These are phyloP conservation scores for Alcis repandata DNA, from an alignment of 2,888 invertebrate genomes.

Conservation along the genomic window DNA sequence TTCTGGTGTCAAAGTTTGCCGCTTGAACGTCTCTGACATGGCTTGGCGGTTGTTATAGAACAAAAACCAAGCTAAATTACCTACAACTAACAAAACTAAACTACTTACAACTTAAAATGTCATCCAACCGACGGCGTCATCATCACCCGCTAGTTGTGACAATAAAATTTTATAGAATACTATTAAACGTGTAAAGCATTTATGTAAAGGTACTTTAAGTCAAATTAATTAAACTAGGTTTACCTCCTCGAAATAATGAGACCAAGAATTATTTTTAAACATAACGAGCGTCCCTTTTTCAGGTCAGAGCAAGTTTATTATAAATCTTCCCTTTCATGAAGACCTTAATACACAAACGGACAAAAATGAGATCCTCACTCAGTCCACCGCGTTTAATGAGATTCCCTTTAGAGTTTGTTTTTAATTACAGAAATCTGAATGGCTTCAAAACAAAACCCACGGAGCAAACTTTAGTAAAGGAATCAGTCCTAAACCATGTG, in stretches of 20 bases:
- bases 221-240: background rate
- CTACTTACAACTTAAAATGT: too few species aligned
- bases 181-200: too few species aligned
- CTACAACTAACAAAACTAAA: too few species aligned
- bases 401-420: conserved; percentile 49
- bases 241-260: background rate
- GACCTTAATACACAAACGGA: conserved; percentile 6
- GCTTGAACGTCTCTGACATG: too few species aligned
- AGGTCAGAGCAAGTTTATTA: conserved; percentile 22
- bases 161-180: too few species aligned
- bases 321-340: conserved; percentile 15
- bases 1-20: too few species aligned
- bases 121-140: too few species aligned
- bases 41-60: too few species aligned
- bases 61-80: too few species aligned
- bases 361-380: conserved; percentile 6
- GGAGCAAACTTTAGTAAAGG: conserved; percentile 44
- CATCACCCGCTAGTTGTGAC: too few species aligned
- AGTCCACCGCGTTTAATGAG: conserved; percentile 52
- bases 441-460: conserved; percentile 40
- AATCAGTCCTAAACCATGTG: conserved; percentile 22
- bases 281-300: conserved; percentile 13
- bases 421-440: conserved; percentile 57
- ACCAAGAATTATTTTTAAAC: background rate
- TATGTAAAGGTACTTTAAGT: background rate